phyloP scores from a whole-genome alignment of 2,113 vertebrate species.

The rabbit (Oryctolagus cuniculus) region DNA sequence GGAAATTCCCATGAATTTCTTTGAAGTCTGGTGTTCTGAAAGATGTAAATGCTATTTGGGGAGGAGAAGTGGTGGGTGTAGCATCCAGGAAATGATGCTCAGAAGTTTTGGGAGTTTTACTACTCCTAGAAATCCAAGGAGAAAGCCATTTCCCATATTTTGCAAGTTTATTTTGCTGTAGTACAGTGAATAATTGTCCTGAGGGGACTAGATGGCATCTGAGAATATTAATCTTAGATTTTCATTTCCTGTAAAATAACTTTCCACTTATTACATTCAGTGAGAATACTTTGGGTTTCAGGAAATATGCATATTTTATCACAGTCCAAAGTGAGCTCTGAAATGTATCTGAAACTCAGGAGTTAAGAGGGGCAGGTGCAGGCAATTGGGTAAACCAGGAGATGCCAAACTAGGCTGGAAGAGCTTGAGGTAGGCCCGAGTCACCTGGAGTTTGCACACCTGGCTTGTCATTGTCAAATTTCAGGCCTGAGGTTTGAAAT shows the following conservation, averaged over 20 bases:
- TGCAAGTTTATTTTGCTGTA: conserved; percentile 81
- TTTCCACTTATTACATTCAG: conserved; percentile 84
- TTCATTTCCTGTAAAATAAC: conserved; percentile 85
- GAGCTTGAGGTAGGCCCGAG: not conserved
- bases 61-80: not conserved
- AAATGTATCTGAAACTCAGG: conserved; percentile 53
- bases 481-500: conserved; percentile 27
- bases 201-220: conserved; percentile 73
- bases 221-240: conserved; percentile 83
- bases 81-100: not conserved
- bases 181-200: conserved; percentile 80
- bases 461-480: not conserved
- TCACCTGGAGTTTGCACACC: not conserved
- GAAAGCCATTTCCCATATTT: conserved; percentile 75
- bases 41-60: not conserved
- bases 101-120: conserved; percentile 39
- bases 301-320: conserved; percentile 85
- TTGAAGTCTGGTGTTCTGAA: not conserved
- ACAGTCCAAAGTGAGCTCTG: conserved; percentile 69
- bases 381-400: not conserved
- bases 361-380: conserved; percentile 7
- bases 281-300: conserved; percentile 82
- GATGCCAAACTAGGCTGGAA: fast-evolving
- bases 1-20: not conserved
- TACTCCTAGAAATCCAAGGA: conserved; percentile 39